These are phyloP conservation scores for Coturnix japonica DNA, from an alignment of 2,113 vertebrate genomes.

Conservation along the genomic window DNA sequence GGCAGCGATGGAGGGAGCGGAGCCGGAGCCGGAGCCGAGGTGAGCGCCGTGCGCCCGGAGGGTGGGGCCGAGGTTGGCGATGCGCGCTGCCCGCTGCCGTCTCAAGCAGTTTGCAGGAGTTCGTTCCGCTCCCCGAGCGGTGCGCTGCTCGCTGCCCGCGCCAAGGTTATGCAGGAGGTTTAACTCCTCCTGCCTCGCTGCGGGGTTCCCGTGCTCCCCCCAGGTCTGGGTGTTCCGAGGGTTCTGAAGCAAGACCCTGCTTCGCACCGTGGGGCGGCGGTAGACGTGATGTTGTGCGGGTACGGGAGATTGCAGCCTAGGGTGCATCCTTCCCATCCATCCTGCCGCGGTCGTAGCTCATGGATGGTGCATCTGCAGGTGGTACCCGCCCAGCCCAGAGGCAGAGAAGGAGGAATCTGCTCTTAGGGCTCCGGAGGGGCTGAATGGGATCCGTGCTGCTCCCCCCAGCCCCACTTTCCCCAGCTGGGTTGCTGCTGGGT, in stretches of 20 bases:
- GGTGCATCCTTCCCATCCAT: rapidly evolving
- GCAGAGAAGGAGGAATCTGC: background rate
- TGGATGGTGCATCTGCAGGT: rapidly evolving
- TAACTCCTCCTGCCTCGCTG: background rate
- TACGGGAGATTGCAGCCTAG: background rate
- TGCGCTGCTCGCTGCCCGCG: background rate
- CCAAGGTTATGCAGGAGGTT: background rate
- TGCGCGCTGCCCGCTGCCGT: background rate
- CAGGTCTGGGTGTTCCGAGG: background rate
- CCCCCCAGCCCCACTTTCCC: background rate
- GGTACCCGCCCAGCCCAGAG: rapidly evolving
- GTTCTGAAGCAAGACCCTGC: too few relatives aligned
- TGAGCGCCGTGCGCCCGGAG: background rate
- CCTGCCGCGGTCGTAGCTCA: background rate
- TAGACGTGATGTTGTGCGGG: too few relatives aligned
- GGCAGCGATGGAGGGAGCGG: background rate
- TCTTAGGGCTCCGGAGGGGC: rapidly evolving
- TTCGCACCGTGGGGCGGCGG: too few relatives aligned
- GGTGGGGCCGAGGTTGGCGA: too few relatives aligned
- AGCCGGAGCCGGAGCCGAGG: conserved; percentile 1
- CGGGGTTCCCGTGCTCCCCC: background rate
- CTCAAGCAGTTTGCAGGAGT: background rate
- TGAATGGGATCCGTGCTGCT: background rate
- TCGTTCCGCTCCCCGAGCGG: background rate
- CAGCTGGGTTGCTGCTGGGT: background rate